Evolutionary conservation across 2,797 vertebrate species (phyloP).

Genomic region (Sebastolobus altivelis): DNA sequence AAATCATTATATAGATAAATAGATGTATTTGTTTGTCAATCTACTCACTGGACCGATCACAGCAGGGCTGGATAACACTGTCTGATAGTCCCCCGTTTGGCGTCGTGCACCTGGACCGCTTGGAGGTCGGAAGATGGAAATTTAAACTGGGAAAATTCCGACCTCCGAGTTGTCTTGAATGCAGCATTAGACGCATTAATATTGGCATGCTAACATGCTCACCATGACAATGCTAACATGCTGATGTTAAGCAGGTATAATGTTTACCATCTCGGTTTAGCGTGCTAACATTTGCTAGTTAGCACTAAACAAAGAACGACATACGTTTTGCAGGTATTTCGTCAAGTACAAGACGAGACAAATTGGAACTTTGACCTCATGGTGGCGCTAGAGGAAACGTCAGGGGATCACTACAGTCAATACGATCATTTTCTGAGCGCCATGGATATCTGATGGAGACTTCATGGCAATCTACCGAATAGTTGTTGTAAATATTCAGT

Average conservation of each 20-base stretch:
- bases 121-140: too few relatives aligned
- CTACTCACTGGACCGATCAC: too few relatives aligned
- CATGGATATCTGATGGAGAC: background rate
- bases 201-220: background rate
- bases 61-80: too few relatives aligned
- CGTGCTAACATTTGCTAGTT: background rate
- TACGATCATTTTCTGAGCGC: background rate
- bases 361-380: background rate
- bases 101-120: accelerated
- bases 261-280: too few relatives aligned
- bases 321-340: background rate
- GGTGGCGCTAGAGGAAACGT: background rate
- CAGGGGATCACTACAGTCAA: background rate
- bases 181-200: too few relatives aligned
- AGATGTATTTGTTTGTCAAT: too few relatives aligned
- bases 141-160: too few relatives aligned
- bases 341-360: too few relatives aligned
- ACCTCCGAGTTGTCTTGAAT: too few relatives aligned
- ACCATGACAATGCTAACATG: background rate
- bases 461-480: background rate
- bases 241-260: background rate
- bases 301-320: background rate
- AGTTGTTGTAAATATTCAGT: background rate
- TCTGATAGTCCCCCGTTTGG: too few relatives aligned
- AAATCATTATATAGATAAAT: too few relatives aligned